Conservation (phyloP, 2,797 vertebrate genomes). For the Peromyscus eremicus region DNA sequence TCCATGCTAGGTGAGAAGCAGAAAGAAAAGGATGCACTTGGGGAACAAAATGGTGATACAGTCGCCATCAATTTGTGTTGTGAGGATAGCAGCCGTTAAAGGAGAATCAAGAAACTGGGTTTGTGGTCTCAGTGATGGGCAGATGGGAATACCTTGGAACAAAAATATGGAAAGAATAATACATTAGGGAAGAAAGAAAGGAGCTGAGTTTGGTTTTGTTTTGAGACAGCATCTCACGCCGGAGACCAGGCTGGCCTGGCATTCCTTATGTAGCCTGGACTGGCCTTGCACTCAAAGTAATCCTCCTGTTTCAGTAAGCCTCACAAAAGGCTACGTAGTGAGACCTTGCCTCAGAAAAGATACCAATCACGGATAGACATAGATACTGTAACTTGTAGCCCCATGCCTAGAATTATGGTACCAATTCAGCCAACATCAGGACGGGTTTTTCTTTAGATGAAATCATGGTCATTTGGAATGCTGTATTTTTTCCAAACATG, state of each 20-base stretch:
- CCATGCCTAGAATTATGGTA: not conserved
- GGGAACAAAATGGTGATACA: slow-evolving; percentile 19
- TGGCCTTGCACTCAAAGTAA: not conserved
- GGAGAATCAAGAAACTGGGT: not conserved
- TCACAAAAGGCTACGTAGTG: not conserved
- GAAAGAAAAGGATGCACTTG: slow-evolving; percentile 16
- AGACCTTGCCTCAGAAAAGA: not conserved
- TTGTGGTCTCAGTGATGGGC: not conserved
- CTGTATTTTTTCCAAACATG: not conserved
- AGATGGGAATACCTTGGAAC: not conserved
- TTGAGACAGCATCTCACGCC: not conserved
- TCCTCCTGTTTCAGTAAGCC: not conserved
- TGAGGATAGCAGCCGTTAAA: not conserved
- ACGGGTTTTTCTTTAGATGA: slow-evolving; percentile 11
- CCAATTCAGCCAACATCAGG: not conserved
- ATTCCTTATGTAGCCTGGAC: not conserved
- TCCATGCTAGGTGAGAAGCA: not conserved
- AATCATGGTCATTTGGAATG: not conserved
- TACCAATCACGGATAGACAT: not conserved
- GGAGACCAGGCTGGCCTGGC: not conserved
- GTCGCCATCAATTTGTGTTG: not conserved
- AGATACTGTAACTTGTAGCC: not conserved
- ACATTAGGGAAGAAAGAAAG: not conserved
- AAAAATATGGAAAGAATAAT: slow-evolving; percentile 9
- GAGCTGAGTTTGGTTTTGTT: slow-evolving; percentile 35